Conservation (phyloP, 2,113 vertebrate genomes). For the Bufo gargarizans region DNA sequence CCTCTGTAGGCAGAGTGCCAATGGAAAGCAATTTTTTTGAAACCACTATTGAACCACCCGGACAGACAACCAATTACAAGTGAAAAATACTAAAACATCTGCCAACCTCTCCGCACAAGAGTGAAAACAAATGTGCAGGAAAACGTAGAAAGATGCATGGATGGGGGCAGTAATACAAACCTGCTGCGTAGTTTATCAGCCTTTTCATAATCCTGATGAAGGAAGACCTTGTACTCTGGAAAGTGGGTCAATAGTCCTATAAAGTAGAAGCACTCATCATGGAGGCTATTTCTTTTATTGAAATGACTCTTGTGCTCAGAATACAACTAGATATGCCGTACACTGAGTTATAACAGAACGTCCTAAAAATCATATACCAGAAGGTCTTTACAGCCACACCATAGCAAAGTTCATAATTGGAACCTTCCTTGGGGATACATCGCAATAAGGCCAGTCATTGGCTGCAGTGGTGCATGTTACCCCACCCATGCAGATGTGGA, state of each 20-base stretch:
- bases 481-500: no score
- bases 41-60: constrained; percentile 1
- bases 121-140: constrained; percentile 11
- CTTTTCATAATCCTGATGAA: constrained; percentile 3
- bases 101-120: neutral
- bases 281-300: neutral
- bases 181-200: neutral
- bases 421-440: no score
- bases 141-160: constrained; percentile 16
- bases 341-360: neutral
- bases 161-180: neutral
- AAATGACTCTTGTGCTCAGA: neutral
- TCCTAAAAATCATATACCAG: neutral
- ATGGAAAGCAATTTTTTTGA: constrained; percentile 6
- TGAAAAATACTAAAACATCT: constrained; percentile 25
- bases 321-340: neutral
- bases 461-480: no score
- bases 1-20: neutral
- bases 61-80: constrained; percentile 34
- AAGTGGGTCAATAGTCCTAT: constrained; percentile 31
- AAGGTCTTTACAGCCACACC: neutral
- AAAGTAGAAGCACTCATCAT: neutral
- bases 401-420: no score
- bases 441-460: no score
- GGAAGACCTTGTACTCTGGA: neutral